Base-by-base conservation (phyloP, 1,140 invertebrate genomes). In the Hylaeus volcanicus region DNA sequence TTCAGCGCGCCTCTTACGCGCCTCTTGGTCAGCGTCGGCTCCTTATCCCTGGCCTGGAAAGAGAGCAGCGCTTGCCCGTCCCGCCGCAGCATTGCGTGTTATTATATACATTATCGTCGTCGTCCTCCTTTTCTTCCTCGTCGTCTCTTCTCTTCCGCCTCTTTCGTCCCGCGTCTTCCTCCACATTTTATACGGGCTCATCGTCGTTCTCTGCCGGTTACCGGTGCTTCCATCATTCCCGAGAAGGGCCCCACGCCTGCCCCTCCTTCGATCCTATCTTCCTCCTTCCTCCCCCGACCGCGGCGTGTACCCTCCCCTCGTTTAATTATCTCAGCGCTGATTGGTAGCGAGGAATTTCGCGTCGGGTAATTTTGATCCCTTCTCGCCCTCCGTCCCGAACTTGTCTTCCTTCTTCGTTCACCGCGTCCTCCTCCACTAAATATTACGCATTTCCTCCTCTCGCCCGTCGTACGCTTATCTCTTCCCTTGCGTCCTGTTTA, bases 261-360 rank as follows among this genome's bases (percentile, higher is more conserved):
- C 90, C 89, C 89, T 90, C 85, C 85, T 87, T 88, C 88, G 90
- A 92, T 92, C 90, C 86, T 91, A 91, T 91, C 91, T 91, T 83
- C 77, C 81, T 74, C 68, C 85, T 72, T 65, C 83, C 88, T 86
- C 79, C 87, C 85, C 73, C 81, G 78, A 75, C 61, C 6, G 37
- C 26, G n/a, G 43, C 79, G 58, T 81, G 81, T 90, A 90, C 86
- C 88, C 90, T 89, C 88, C 89, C 89, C 90, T 90, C 91, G 91
- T 92, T 92, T 92, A 92, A 92, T 92, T 92, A 92, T 92, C 91
- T 89, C 88, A 60, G 82, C 88, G 89, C 90, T 92, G 92, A 92
- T 92, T 92, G 92, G 92, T 92, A 92, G 91, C 86, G 77, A 91
- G 88, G 89, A 92, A 92, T 92, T 92, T 92, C 87, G 87, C 90